Evolutionary conservation across 1,140 invertebrate genomes (phyloP).

Genomic region (Aphelinus certus): DNA sequence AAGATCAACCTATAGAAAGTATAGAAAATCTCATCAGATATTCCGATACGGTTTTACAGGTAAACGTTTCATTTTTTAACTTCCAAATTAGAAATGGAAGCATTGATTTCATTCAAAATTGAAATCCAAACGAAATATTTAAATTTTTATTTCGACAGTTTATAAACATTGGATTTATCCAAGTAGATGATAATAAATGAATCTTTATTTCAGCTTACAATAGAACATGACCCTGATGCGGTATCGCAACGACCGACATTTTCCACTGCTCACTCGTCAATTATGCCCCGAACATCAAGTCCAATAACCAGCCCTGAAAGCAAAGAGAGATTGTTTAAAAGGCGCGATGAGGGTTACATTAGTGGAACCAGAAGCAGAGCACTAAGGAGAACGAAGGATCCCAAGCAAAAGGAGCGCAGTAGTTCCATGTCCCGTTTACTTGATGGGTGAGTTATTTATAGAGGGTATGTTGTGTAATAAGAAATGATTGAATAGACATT

Average conservation of each 20-base stretch:
- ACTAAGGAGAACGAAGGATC: conserved; percentile 66
- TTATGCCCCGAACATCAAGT: conserved; percentile 57
- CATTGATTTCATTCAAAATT: too few relatives aligned
- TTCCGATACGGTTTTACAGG: conserved; percentile 79
- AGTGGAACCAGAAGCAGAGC: conserved; percentile 68
- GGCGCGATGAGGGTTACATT: conserved; percentile 74
- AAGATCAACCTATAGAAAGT: conserved; percentile 79
- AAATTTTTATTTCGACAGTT: conserved; percentile 3
- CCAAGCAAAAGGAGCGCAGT: conserved; percentile 79
- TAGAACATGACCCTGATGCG: conserved; percentile 89
- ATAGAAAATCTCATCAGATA: conserved; percentile 81
- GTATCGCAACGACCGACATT: conserved; percentile 65
- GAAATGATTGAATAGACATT: neutral
- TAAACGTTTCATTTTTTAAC: conserved; percentile 48
- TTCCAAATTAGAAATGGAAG: too few relatives aligned
- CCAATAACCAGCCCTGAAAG: conserved; percentile 62
- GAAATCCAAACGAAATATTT: too few relatives aligned
- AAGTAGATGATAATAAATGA: conserved; percentile 16
- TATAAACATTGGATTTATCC: neutral
- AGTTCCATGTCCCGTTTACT: conserved; percentile 85
- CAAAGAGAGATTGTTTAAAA: conserved; percentile 75
- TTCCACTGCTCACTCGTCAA: conserved; percentile 57
- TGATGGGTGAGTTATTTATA: conserved; percentile 70
- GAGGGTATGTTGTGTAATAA: neutral
- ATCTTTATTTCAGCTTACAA: conserved; percentile 72